These are phyloP conservation scores for Cardiocondyla obscurior DNA, from an alignment of 1,140 invertebrate genomes.

Conservation along the genomic window DNA sequence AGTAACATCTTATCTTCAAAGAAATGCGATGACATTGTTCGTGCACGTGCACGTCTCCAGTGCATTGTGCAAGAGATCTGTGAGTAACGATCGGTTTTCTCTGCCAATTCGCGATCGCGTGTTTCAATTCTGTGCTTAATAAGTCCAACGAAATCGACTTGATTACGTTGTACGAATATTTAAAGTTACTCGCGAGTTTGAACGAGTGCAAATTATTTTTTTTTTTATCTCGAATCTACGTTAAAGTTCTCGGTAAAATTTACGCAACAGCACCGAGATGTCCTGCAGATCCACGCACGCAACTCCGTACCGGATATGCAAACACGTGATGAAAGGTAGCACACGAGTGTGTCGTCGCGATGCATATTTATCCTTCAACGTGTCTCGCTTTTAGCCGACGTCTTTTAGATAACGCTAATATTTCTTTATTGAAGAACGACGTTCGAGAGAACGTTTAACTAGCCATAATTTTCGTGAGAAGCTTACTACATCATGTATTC, in stretches of 20 bases:
- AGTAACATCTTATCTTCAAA: slow-evolving; percentile 55
- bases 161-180: background rate
- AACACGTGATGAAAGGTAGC: slow-evolving; percentile 40
- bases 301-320: slow-evolving; percentile 38
- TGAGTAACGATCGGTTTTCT: slow-evolving; percentile 28
- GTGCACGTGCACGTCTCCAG: slow-evolving; percentile 75
- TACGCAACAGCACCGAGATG: background rate
- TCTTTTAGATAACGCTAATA: slow-evolving; percentile 16
- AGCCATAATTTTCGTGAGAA: background rate
- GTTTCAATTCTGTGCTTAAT: background rate
- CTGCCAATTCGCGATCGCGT: background rate
- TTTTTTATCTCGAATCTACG: background rate
- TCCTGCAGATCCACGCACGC: background rate
- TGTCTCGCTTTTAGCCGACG: background rate
- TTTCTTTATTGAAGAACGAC: slow-evolving; percentile 49
- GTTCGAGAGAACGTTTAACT: background rate
- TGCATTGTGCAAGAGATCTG: slow-evolving; percentile 49
- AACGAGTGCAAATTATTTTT: background rate
- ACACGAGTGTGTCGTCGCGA: slow-evolving; percentile 18
- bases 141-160: background rate
- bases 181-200: background rate
- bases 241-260: background rate
- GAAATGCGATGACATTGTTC: slow-evolving; percentile 67
- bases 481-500: background rate
- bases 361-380: slow-evolving; percentile 48